Evolutionary conservation across 2,888 invertebrate species (phyloP), one percentile per base, ranked within the genome.

Genomic region (Resseliella maxima): DNA sequence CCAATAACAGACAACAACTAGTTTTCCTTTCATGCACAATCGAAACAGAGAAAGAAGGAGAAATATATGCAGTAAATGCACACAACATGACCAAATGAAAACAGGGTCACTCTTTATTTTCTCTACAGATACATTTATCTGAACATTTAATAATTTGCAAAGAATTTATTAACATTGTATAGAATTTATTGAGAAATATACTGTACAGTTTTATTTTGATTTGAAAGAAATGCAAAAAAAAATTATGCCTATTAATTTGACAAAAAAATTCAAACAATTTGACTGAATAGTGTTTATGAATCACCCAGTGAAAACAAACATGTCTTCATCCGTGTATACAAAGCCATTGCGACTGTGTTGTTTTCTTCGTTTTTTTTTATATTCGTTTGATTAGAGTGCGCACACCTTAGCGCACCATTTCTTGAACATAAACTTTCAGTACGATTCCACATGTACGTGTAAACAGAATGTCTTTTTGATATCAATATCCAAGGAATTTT

Each of bases 301-400:
- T 10, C 72, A 72, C 35, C 72, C 72, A 3, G 72, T 72, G 72
- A 5, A 31, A 3, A 59, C 24, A 24, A 6, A 72, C 31, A 72
- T 8, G n/a, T 72, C 72, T 15, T 72, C 35, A 35, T 72, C 31
- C 8, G 12, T 72, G 72, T 72, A 72, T n/a, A 72, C 72, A 72
- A 31, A 72, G 18, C 18, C 31, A 35, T 72, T 72, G 35, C 3
- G 72, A 3, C 72, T 72, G 72, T 72, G 72, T 72, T 31, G 72
- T 72, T 72, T 72, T 72, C 72, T 72, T 72, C 31, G 31, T 72
- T 72, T n/a, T 50, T 50, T 15, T 31, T 31, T 72, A 72, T 35
- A 72, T 72, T 21, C 72, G 72, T 83, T 83, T 83, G 83, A 83
- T 83, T 83, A 83, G 83, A 83, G n/a, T 83, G 38, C 38, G 83